phyloP scores from a whole-genome alignment of 2,888 invertebrate species.

The Lithophane socia region DNA sequence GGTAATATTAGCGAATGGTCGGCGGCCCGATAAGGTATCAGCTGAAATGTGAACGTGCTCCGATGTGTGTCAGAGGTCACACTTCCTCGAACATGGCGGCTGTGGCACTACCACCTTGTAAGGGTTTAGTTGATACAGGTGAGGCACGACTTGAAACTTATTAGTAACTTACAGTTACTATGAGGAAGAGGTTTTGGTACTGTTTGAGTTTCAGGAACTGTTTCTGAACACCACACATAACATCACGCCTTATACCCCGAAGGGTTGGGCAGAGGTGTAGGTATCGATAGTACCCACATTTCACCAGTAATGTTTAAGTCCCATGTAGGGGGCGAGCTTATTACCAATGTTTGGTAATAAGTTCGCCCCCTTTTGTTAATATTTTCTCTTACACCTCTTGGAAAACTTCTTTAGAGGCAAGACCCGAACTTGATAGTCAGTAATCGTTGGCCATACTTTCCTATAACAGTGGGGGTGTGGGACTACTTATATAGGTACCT shows the following conservation, averaged over 20 bases:
- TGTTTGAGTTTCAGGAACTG: background rate
- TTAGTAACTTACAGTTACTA: background rate
- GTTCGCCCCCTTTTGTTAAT: too few relatives aligned
- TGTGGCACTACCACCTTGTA: background rate
- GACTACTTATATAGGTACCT: background rate
- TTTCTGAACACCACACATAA: background rate
- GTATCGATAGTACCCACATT: background rate
- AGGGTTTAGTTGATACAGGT: conserved; percentile 39
- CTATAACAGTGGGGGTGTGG: background rate
- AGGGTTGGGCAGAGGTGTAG: too few relatives aligned
- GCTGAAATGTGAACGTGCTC: conserved; percentile 42
- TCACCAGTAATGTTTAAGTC: background rate
- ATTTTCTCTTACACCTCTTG: too few relatives aligned
- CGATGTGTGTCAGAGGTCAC: conserved; percentile 49
- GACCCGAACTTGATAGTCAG: background rate
- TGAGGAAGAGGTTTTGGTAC: background rate
- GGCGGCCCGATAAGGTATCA: conserved; percentile 49
- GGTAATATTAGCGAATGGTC: conserved; percentile 31
- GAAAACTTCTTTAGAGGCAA: background rate
- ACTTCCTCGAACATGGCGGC: conserved; percentile 55
- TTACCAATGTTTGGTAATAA: too few relatives aligned
- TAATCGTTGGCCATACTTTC: background rate
- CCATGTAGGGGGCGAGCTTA: too few relatives aligned
- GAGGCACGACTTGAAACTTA: conserved; percentile 16
- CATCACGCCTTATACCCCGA: background rate